Evolutionary conservation across 2,888 invertebrate species (phyloP).

Genomic region (Beris chalybata): DNA sequence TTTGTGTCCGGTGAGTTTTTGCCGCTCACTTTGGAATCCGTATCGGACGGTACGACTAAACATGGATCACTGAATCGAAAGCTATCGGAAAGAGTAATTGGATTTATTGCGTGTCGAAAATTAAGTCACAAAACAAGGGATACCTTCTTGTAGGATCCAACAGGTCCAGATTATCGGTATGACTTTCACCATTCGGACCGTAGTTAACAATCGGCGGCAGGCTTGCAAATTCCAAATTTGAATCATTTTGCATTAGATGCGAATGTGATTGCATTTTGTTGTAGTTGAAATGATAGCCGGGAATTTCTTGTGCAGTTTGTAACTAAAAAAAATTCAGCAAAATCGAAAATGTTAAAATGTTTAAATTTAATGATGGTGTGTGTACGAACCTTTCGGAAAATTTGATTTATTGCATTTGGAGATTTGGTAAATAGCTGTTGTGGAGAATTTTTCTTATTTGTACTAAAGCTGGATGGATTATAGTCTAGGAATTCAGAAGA

Average conservation of each 20-base stretch:
- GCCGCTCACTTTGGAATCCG: slow-evolving; percentile 53
- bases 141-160: slow-evolving; percentile 38
- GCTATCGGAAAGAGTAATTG: slow-evolving; percentile 41
- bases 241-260: slow-evolving; percentile 43
- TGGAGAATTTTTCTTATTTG: slow-evolving; percentile 37
- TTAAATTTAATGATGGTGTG: not conserved
- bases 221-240: slow-evolving; percentile 64
- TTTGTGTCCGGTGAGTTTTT: slow-evolving; percentile 46
- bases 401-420: slow-evolving; percentile 24
- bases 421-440: slow-evolving; percentile 10
- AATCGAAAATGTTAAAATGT: not conserved
- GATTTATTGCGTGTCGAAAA: not conserved
- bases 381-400: slow-evolving; percentile 19
- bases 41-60: slow-evolving; percentile 54
- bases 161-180: slow-evolving; percentile 30
- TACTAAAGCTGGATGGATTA: slow-evolving; percentile 47
- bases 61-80: slow-evolving; percentile 57
- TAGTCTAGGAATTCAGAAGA: slow-evolving; percentile 55
- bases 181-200: slow-evolving; percentile 42
- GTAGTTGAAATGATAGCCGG: slow-evolving; percentile 17
- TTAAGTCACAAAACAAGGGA: not conserved
- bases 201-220: slow-evolving; percentile 70
- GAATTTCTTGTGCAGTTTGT: slow-evolving; percentile 28
- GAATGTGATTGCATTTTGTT: slow-evolving; percentile 34
- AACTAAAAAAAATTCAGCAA: slow-evolving; percentile 15